phyloP scores from a whole-genome alignment of 2,113 vertebrate species.

The Enhydra lutris region DNA sequence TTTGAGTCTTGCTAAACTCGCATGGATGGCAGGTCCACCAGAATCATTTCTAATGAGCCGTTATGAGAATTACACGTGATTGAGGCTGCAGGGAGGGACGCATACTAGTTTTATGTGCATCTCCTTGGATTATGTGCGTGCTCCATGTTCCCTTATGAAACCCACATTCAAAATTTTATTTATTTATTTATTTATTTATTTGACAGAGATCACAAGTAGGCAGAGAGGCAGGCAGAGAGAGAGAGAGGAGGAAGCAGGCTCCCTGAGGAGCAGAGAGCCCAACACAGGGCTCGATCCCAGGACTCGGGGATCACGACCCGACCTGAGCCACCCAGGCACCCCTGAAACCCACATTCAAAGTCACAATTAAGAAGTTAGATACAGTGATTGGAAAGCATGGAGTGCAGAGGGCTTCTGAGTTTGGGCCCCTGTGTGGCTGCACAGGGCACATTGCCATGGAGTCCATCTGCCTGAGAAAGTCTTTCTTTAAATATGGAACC shows the following conservation, averaged over 20 bases:
- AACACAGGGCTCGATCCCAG: no score
- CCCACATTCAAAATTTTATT: background rate
- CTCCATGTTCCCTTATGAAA: background rate
- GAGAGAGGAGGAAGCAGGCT: no score
- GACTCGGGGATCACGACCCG: no score
- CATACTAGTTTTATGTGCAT: rapidly evolving
- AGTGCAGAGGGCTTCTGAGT: background rate
- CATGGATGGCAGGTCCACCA: rapidly evolving
- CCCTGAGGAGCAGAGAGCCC: no score
- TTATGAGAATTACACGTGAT: background rate
- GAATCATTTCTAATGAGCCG: background rate
- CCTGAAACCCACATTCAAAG: background rate
- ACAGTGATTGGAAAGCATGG: background rate
- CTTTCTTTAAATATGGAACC: background rate
- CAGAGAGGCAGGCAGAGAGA: no score
- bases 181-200: no score
- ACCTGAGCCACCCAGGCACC: no score
- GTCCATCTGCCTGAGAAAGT: background rate
- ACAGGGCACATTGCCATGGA: background rate
- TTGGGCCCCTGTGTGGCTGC: background rate
- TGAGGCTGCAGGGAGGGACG: background rate
- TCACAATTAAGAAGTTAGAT: background rate
- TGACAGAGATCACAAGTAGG: no score
- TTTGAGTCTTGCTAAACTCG: background rate
- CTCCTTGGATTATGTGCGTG: no score